A percentile compares a stretch with the other conserved stretches of the same genome.
Evolutionary conservation across 2,113 vertebrate genomes (phyloP).

Genomic region (Cyanoramphus novaezelandiae): DNA sequence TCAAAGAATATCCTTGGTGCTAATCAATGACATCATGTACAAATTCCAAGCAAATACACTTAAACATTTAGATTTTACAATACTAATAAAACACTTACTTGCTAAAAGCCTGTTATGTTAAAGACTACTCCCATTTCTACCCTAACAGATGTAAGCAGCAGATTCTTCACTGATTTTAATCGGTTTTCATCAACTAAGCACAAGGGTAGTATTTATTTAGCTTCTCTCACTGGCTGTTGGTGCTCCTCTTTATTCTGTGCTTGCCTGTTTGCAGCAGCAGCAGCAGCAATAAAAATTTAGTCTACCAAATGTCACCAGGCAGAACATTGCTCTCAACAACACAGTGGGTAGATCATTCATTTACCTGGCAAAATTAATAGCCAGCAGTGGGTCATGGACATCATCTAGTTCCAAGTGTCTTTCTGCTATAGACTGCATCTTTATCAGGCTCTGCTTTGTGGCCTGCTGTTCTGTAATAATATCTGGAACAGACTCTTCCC

Average conservation of each 20-base stretch:
- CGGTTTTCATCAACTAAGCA: not conserved
- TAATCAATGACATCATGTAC: not conserved
- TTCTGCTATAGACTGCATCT: conserved; percentile 93
- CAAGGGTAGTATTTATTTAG: not conserved
- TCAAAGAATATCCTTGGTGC: not conserved
- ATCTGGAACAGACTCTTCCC: conserved; percentile 79
- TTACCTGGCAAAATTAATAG: conserved; percentile 96
- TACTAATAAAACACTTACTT: not conserved
- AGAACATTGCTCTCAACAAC: not conserved
- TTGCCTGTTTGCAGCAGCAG: not conserved
- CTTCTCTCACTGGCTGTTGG: not conserved
- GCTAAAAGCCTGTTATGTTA: not conserved
- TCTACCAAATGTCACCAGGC: not conserved
- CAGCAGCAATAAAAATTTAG: not conserved
- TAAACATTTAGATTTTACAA: not conserved
- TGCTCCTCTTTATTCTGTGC: not conserved
- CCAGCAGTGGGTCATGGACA: conserved; percentile 88
- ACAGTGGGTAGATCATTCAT: not conserved
- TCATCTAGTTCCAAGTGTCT: conserved; percentile 88
- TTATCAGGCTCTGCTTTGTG: conserved; percentile 86
- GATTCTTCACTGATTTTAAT: not conserved
- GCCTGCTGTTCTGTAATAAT: conserved; percentile 82
- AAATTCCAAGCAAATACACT: not conserved
- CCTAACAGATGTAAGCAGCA: not conserved
- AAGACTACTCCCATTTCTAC: not conserved